Evolutionary conservation across 2,797 vertebrate genomes (phyloP), one percentile per base, ranked within the genome.

Genomic region (Capromys pilorides): DNA sequence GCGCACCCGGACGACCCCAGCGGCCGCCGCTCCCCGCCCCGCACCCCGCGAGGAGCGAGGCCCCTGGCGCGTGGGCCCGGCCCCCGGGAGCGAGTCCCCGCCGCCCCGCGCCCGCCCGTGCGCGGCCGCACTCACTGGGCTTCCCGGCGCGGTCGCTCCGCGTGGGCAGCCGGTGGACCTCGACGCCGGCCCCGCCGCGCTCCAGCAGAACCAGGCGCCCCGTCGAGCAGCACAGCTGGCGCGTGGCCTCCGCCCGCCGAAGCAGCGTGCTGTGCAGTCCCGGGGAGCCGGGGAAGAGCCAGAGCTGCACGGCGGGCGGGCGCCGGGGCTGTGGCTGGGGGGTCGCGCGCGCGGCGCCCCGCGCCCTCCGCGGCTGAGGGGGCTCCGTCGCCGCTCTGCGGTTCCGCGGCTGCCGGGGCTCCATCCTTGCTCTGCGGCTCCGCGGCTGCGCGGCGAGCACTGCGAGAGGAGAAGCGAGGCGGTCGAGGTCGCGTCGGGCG

Each of bases 201-300:
- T 79, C 54, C 95, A 97, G 86, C 86, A 97, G 79, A 13, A 71
- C 95, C 49, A 96, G 94, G 83, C 96, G 96, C 28, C 33, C 66
- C 31, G 0, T 31, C 26, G 91, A 6, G 64, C 94, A 95, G 93
- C 94, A 86, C 33, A 96, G 12, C 84, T 96, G 97, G 59, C 96
- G 97, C 3, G 51, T 67, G 19, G 33, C 67, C 86, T 94, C 62
- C 0, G 8, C 4, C 28, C 75, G 62, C 5, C 4, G 13, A 18
- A 51, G 28, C 62, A 96, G 51, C 66, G 79, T 61, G 66, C 26
- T 0, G 78, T 57, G 36, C 54, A 96, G 86, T 5, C 18, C 91
- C 5, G 51, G 31, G 61, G 78, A n/a, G 67, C 39, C 9, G 73
- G 96, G 96, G 57, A 96, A 97, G 5, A 97, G 88, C 95, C 96